Conservation (phyloP, 2,797 vertebrate genomes). For the Hypotaenidia philippensis region DNA sequence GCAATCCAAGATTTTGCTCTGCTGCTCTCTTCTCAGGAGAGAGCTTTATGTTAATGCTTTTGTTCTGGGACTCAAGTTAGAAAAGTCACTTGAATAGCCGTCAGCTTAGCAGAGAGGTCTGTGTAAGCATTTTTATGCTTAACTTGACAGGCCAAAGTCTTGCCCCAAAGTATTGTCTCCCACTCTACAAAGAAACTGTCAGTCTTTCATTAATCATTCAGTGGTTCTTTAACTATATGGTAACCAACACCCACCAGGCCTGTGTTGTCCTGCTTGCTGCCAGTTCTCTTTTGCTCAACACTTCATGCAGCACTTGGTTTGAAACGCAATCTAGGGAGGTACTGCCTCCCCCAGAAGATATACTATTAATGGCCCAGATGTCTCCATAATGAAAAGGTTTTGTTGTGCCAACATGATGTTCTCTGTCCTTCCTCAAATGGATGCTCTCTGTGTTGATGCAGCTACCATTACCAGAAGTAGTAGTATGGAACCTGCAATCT, state of each 20-base stretch:
- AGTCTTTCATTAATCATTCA: conserved; percentile 35
- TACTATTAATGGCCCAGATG: not conserved
- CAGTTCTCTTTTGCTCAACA: conserved; percentile 36
- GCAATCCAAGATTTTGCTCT: not conserved
- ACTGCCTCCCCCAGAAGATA: not conserved
- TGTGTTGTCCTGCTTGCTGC: conserved; percentile 37
- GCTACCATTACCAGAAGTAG: not conserved
- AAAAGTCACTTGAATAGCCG: not conserved
- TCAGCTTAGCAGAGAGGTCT: not conserved
- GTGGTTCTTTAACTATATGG: not conserved
- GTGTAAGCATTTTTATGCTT: not conserved
- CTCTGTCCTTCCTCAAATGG: not conserved
- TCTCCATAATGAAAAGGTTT: conserved; percentile 4
- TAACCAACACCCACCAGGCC: conserved; percentile 27
- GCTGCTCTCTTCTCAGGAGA: not conserved
- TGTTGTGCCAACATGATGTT: conserved; percentile 24
- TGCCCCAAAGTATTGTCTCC: not conserved
- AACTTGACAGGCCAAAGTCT: not conserved
- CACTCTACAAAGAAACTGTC: not conserved
- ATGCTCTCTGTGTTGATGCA: not conserved
- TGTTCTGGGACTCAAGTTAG: not conserved
- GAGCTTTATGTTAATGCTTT: not conserved
- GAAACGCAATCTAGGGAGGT: conserved; percentile 45
- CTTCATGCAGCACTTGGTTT: conserved; percentile 62
- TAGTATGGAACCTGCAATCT: not conserved